phyloP scores from a whole-genome alignment of 1,140 invertebrate species.

The Caenorhabditis remanei region DNA sequence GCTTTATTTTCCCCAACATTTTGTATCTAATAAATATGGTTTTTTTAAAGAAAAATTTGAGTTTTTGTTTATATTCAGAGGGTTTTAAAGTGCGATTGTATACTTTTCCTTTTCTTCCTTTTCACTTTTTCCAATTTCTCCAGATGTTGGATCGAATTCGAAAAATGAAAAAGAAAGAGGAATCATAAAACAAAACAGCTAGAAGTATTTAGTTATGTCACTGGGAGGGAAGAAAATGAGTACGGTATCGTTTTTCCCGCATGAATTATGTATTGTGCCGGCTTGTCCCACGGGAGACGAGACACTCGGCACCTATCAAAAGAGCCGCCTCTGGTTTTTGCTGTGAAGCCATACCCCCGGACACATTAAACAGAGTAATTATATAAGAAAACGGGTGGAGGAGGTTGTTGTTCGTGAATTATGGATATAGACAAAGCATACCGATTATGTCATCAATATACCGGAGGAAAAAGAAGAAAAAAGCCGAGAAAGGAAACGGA shows the following conservation, averaged over 20 bases:
- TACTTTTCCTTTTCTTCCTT: conserved; percentile 10
- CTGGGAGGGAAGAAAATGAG: too few species aligned
- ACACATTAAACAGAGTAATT: conserved; percentile 53
- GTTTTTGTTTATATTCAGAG: neutral
- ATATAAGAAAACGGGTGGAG: conserved; percentile 44
- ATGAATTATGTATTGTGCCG: conserved; percentile 15
- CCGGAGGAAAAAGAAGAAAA: neutral
- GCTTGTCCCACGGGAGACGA: neutral
- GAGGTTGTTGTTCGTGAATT: conserved; percentile 20
- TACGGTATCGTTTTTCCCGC: conserved; percentile 47
- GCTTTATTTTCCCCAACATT: neutral
- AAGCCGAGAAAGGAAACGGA: neutral
- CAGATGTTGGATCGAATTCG: conserved; percentile 9
- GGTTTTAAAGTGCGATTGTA: conserved; percentile 22
- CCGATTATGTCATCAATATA: conserved; percentile 55
- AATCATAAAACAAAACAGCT: neutral
- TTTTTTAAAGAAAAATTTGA: neutral
- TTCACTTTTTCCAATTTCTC: neutral
- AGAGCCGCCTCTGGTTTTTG: conserved; percentile 16
- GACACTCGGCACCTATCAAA: conserved; percentile 19
- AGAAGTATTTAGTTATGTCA: too few species aligned
- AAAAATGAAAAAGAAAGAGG: neutral
- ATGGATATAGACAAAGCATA: conserved; percentile 49
- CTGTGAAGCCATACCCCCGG: neutral
- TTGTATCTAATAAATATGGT: conserved; percentile 50